phyloP scores from a whole-genome alignment of 2,797 vertebrate genomes.

The Rhabdomys pumilio region DNA sequence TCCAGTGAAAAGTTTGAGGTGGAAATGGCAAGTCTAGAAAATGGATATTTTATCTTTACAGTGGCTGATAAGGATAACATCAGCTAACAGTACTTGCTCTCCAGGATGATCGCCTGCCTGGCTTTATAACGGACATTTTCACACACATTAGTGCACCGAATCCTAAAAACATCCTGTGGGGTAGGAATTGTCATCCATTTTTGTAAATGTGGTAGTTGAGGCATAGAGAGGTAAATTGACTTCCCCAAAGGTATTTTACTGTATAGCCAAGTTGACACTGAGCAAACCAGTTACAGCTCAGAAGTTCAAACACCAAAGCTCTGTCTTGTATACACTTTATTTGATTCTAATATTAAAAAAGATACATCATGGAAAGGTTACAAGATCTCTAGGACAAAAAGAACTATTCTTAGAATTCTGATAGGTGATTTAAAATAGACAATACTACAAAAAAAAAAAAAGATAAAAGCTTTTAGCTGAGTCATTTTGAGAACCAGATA shows the following conservation, averaged over 20 bases:
- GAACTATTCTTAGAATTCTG: conserved; percentile 21
- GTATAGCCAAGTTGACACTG: conserved; percentile 24
- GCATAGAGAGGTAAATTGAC: conserved; percentile 38
- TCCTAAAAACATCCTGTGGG: conserved; percentile 22
- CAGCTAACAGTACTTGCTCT: conserved; percentile 2
- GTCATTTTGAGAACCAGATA: conserved; percentile 2
- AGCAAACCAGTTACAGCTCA: conserved; percentile 60
- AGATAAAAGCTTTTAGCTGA: background rate
- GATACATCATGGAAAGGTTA: conserved; percentile 4
- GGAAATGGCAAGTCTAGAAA: conserved; percentile 37
- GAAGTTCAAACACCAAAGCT: conserved; percentile 59
- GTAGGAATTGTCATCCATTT: conserved; percentile 56
- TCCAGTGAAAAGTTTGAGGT: conserved; percentile 20
- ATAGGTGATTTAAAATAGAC: conserved; percentile 51
- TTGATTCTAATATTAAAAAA: conserved; percentile 51
- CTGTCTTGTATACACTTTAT: conserved; percentile 16
- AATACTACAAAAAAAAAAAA: background rate
- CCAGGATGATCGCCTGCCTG: conserved; percentile 7
- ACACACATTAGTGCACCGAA: conserved; percentile 49
- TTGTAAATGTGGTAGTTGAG: conserved; percentile 49
- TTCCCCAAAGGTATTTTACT: conserved; percentile 49
- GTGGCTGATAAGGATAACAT: conserved; percentile 44
- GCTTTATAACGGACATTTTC: conserved; percentile 20
- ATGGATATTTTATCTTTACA: conserved; percentile 14
- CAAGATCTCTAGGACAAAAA: conserved; percentile 54